A percentile compares a stretch with the other conserved stretches of the same genome.
Evolutionary conservation across 2,888 invertebrate species (phyloP).

Genomic region (Petrolisthes manimaculis): DNA sequence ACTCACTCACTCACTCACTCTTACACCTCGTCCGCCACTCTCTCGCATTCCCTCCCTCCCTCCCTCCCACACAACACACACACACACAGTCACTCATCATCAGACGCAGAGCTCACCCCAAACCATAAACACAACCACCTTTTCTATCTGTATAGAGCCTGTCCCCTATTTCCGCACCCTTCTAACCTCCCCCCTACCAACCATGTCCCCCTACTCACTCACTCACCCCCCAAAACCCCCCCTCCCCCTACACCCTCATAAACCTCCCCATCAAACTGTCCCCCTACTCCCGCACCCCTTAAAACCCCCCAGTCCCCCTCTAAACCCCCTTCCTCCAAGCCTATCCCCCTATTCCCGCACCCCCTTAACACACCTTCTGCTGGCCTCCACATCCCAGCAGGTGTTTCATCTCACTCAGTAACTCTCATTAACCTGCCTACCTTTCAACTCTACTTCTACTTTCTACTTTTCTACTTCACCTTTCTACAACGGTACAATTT

Average conservation of each 20-base stretch:
- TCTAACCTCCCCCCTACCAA: not conserved
- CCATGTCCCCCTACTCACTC: not conserved
- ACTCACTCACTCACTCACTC: not conserved
- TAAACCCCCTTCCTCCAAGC: not conserved
- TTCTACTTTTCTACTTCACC: not conserved
- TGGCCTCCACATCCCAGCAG: not conserved
- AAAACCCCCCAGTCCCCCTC: not conserved
- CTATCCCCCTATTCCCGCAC: not conserved
- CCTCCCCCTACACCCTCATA: not conserved
- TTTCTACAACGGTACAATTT: too few species aligned
- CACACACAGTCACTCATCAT: not conserved
- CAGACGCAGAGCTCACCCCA: not conserved
- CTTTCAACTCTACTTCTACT: not conserved
- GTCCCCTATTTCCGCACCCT: not conserved
- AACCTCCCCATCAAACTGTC: not conserved
- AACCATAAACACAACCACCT: too few species aligned
- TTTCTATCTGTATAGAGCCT: not conserved
- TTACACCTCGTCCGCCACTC: not conserved
- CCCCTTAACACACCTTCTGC: not conserved
- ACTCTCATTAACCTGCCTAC: not conserved
- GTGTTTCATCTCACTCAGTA: not conserved
- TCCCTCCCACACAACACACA: not conserved
- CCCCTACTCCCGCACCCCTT: not conserved
- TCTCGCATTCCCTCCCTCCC: not conserved
- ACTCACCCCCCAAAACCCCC: not conserved